Evolutionary conservation across 2,797 vertebrate genomes (phyloP).

Genomic region (Benthosema pterotum): DNA sequence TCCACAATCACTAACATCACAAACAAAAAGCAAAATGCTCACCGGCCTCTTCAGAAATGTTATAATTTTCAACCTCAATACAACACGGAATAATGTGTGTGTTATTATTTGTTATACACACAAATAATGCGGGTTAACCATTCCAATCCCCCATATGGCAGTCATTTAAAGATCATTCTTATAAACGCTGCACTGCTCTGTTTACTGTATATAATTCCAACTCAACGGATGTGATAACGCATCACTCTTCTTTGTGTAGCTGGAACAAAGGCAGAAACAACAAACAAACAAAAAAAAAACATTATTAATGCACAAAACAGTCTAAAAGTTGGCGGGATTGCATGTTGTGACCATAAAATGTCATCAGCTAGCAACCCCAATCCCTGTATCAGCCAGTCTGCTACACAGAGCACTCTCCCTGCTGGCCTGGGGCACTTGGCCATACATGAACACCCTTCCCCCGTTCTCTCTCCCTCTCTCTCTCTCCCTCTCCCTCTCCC

Average conservation of each 20-base stretch:
- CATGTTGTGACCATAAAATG: constrained; percentile 83
- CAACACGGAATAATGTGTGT: constrained; percentile 29
- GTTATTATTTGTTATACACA: constrained; percentile 42
- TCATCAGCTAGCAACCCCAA: constrained; percentile 80
- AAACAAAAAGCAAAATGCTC: no score
- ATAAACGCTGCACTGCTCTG: no score
- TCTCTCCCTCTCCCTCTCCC: constrained; percentile 15
- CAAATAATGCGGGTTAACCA: constrained; percentile 23
- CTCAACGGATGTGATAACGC: no score
- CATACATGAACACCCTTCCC: constrained; percentile 61
- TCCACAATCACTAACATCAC: background rate
- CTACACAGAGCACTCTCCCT: constrained; percentile 72
- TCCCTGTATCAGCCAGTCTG: constrained; percentile 73
- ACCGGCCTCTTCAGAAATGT: no score
- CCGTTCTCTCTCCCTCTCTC: constrained; percentile 38
- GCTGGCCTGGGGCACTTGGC: constrained; percentile 65
- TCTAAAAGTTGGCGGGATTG: constrained; percentile 75
- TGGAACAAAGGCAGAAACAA: constrained; percentile 43
- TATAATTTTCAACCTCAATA: background rate
- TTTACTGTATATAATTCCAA: no score
- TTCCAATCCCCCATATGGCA: no score
- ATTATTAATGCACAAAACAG: constrained; percentile 52
- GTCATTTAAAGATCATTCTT: no score
- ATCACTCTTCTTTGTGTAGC: constrained; percentile 51
- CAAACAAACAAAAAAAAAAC: constrained; percentile 6